These are phyloP conservation scores for Caranx ignobilis DNA, from an alignment of 2,113 vertebrate species.

Conservation along the genomic window DNA sequence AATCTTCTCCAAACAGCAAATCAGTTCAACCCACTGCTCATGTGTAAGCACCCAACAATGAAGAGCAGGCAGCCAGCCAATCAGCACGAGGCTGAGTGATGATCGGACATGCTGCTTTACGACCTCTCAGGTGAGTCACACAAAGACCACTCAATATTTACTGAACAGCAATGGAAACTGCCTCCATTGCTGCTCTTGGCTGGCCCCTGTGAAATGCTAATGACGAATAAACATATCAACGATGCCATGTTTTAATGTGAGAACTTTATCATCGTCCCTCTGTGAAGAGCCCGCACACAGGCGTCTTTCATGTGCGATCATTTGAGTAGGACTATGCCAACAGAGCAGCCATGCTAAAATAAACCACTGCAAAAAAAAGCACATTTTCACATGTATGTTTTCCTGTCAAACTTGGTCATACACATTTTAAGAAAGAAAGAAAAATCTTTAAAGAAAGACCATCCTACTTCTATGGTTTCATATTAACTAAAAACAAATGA, in stretches of 20 bases:
- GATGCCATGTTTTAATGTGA: constrained; percentile 44
- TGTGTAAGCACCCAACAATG: constrained; percentile 65
- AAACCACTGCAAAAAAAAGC: constrained; percentile 4
- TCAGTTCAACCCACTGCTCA: constrained; percentile 62
- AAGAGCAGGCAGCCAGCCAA: constrained; percentile 70
- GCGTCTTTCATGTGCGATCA: constrained; percentile 50
- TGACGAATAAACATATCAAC: constrained; percentile 15
- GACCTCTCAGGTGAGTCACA: constrained; percentile 68
- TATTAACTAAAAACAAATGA: neutral
- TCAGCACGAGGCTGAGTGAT: constrained; percentile 56
- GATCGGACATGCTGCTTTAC: constrained; percentile 71
- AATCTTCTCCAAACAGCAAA: constrained; percentile 82
- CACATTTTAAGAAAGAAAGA: neutral
- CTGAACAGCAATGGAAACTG: constrained; percentile 41
- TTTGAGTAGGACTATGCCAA: constrained; percentile 20
- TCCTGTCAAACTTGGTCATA: neutral
- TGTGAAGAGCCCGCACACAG: constrained; percentile 8
- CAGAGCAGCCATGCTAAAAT: constrained; percentile 28
- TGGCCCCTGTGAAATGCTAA: constrained; percentile 31
- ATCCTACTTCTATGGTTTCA: neutral
- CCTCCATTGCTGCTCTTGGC: constrained; percentile 43
- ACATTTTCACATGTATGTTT: neutral
- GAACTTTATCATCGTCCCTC: constrained; percentile 24
- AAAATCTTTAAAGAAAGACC: neutral
- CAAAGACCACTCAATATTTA: constrained; percentile 51